A percentile compares a stretch with the other conserved stretches of the same genome.
phyloP scores from a whole-genome alignment of 2,888 invertebrate genomes.

The Melolontha melolontha region DNA sequence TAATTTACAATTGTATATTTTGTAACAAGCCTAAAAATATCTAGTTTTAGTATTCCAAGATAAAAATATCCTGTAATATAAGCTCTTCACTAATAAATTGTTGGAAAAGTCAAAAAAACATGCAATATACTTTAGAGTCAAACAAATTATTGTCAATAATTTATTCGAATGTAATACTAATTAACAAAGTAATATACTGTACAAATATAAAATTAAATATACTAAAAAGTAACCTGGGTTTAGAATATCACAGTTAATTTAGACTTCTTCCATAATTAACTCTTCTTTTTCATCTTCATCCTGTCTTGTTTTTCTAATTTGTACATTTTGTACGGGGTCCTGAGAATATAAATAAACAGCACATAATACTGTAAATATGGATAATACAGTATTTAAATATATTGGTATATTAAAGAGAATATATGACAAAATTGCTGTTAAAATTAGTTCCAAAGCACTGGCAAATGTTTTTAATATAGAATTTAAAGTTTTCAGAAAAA shows the following conservation, averaged over 20 bases:
- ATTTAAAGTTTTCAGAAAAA: slow-evolving; percentile 92
- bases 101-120: no score
- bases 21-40: no score
- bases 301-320: slow-evolving; percentile 46
- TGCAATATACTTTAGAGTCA: no score
- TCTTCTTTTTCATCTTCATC: slow-evolving; percentile 45
- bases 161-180: no score
- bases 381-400: slow-evolving; percentile 81
- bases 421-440: slow-evolving; percentile 91
- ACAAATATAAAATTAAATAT: slow-evolving; percentile 13
- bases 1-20: no score
- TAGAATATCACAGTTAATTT: slow-evolving; percentile 33
- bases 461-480: slow-evolving; percentile 97
- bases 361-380: slow-evolving; percentile 84
- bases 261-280: slow-evolving; percentile 50
- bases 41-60: no score
- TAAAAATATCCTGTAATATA: no score
- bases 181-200: not conserved
- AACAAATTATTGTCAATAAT: no score
- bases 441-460: slow-evolving; percentile 89
- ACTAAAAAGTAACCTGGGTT: slow-evolving; percentile 14
- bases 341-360: slow-evolving; percentile 90
- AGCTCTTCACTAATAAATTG: no score
- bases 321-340: slow-evolving; percentile 82
- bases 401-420: slow-evolving; percentile 88